These are phyloP conservation scores for Pocillopora verrucosa DNA, from an alignment of 64 coral and sea anemone genomes.

Conservation along the genomic window DNA sequence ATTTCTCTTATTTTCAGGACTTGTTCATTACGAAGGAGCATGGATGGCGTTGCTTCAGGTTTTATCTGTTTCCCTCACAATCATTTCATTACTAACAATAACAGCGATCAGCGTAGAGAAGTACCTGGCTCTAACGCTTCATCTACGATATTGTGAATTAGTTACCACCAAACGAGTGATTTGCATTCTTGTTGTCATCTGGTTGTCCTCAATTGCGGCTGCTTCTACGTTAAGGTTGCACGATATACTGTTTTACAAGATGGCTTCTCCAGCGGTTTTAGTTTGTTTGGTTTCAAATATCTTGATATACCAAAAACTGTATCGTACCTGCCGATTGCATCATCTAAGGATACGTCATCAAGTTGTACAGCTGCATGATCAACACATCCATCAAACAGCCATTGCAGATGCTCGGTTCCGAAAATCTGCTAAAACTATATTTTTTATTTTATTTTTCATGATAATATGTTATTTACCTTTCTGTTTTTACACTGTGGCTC, in stretches of 20 bases:
- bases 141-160: constrained; percentile 21
- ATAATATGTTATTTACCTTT: neutral
- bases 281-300: constrained; percentile 18
- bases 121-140: constrained; percentile 24
- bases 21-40: neutral
- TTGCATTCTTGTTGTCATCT: neutral
- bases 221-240: neutral
- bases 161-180: neutral
- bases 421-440: constrained; percentile 15
- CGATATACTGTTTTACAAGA: neutral
- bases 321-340: constrained; percentile 40
- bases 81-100: neutral
- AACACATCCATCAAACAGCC: neutral
- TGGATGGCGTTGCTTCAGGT: neutral
- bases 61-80: neutral
- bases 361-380: neutral
- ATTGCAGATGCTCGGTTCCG: neutral
- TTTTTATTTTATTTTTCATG: constrained; percentile 1
- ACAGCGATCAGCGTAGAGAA: constrained; percentile 18
- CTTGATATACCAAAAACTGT: constrained; percentile 71
- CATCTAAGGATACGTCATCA: neutral
- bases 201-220: neutral
- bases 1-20: neutral
- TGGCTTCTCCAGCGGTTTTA: neutral
- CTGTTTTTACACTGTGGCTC: neutral